Evolutionary conservation across 2,888 invertebrate species (phyloP), one percentile per base, ranked within the genome.

Genomic region (Drosophila neutralis): DNA sequence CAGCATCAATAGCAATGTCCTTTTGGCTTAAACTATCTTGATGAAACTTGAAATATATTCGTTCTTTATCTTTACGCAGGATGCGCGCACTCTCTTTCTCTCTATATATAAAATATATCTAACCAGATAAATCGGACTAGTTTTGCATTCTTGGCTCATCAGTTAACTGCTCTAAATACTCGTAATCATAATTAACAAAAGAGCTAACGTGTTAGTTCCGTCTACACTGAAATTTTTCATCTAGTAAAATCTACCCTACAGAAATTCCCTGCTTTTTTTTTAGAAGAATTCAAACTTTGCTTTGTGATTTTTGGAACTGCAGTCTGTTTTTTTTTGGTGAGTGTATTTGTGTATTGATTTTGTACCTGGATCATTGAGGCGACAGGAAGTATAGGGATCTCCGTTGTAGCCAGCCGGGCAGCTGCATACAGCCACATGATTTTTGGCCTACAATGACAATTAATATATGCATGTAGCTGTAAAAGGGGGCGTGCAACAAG

Each of bases 401-500:
- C 97, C 97, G 6, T 95, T 95, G 91, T 95, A 95, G n/a, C 96
- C 96, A 18, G 95, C 91, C 0, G 97, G 96, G 91, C 97, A 97
- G 36, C 95, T 94, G 91, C 97, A 97, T 6, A 96, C 95, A 0
- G 97, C 96, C 8, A 97, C 94, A 89, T 97, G 97, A 90, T 96
- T 96, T 73, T 95, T 94, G 31, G 95, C 94, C 95, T 93, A 49
- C 4, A 64, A 74, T 21, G 11, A 21, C 13, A 35, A 10, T 13
- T 35, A 29, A 29, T 7, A 27, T 15, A 36, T 35, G 11, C 35
- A 15, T 40, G 1, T 42, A n/a, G 36, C n/a, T 56, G 8, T 58
- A 1, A 18, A 8, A 24, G 45, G 4, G 24, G 18, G 8, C 4
- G 7, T 27, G 36, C 31, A 35, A 13, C 0, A n/a, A 10, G 51